Base-by-base conservation (phyloP, 2,113 vertebrate species). In the Paratilapia polleni region DNA sequence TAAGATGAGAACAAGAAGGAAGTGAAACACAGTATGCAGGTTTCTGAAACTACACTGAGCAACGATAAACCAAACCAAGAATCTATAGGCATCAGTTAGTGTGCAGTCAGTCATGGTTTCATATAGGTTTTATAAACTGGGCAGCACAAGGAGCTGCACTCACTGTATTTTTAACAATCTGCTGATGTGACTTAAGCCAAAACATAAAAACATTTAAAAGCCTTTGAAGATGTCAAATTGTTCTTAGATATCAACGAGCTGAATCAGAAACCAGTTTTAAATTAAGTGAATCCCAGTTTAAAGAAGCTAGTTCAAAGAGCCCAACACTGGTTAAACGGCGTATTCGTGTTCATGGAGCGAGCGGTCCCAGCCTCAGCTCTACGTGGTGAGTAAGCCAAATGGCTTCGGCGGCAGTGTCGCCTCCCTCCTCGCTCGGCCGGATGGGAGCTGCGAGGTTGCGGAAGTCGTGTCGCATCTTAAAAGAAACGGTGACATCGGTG, bases 391-490 rank as follows among this genome's bases (percentile, higher is more conserved):
- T 97, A 79, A 99, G 98, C 98, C 98, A 99, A 93, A 98, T 96
- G 89, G 97, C 94, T 93, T 99, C 98, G 0, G 95, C 82, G 6
- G 89, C 10, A 19, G 83, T 80, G 13, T 90, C 97, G 79, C 41
- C 96, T 86, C 73, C 95, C 88, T 99, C 98, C 89, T 99, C 98
- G 0, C 84, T 95, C 20, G 96, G 94, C 82, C 97, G 95, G 93
- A 99, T 94, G 5, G 98, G 97, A 77, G 97, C 96, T 0, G 98
- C 95, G 3, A 98, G 97, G 95, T 99, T 99, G 89, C 97, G 97
- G 92, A 99, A 99, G 94, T 99, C 98, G 0, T 99, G 98, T 62
- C 98, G 97, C 91, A 99, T 97, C 95, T 98, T 99, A 90, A 99
- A 97, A 60, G 97, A 97, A 83, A 99, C 97, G 0, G 95, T 96